Evolutionary conservation across 2,113 vertebrate species (phyloP).

Genomic region (Ptyas mucosa): DNA sequence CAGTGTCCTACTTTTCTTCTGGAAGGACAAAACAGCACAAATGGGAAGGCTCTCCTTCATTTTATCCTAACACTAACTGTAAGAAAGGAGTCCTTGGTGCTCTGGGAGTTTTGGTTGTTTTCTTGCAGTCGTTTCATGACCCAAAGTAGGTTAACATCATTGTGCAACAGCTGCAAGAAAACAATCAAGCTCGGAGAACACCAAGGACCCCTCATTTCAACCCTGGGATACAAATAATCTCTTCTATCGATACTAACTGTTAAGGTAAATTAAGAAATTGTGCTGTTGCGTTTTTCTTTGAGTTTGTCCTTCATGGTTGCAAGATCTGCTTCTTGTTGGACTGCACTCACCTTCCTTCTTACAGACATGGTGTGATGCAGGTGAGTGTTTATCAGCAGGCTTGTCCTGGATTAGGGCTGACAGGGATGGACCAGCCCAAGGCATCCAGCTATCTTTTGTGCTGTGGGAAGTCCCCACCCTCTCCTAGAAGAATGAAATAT

Average conservation of each 20-base stretch:
- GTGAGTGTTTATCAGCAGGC: background rate
- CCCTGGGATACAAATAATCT: background rate
- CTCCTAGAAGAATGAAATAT: too few relatives aligned
- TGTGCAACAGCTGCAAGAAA: background rate
- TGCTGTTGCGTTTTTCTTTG: background rate
- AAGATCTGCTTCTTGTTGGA: background rate
- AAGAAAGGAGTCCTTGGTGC: background rate
- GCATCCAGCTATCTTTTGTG: background rate
- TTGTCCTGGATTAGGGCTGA: background rate
- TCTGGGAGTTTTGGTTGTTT: background rate
- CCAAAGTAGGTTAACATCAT: background rate
- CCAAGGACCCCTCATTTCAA: background rate
- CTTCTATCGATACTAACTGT: background rate
- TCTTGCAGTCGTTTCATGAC: background rate
- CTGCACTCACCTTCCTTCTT: background rate
- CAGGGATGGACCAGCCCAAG: background rate
- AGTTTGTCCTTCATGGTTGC: background rate
- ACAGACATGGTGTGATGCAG: background rate
- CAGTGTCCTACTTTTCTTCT: background rate
- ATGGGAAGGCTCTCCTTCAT: background rate
- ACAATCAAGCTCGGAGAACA: background rate
- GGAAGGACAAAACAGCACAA: background rate
- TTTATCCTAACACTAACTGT: background rate
- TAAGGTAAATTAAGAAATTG: background rate
- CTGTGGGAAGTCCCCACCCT: too few relatives aligned